Conservation (phyloP, 2,113 vertebrate species). For the Ahaetulla prasina region DNA sequence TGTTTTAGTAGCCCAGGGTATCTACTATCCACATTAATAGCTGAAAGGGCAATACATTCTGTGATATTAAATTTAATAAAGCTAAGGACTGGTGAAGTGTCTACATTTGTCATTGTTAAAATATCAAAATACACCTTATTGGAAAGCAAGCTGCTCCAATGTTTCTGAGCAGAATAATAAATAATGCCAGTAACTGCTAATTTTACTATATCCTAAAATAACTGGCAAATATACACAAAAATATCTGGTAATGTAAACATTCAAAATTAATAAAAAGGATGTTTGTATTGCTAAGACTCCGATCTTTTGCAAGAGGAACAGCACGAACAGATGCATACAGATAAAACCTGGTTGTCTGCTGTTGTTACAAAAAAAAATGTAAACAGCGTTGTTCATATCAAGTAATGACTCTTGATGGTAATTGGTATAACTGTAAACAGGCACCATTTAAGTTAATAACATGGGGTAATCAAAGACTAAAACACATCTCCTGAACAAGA, state of each 20-base stretch:
- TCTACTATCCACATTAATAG: not conserved
- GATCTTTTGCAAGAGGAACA: not conserved
- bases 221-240: not conserved
- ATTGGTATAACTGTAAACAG: not conserved
- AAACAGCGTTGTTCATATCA: not conserved
- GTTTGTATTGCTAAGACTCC: not conserved
- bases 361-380: not conserved
- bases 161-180: not conserved
- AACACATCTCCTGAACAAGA: not conserved
- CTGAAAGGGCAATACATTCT: not conserved
- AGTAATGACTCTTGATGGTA: not conserved
- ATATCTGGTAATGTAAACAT: not conserved
- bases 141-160: not conserved
- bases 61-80: not conserved
- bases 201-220: not conserved
- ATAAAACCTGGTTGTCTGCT: not conserved
- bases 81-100: not conserved
- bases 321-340: not conserved
- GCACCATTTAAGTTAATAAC: not conserved
- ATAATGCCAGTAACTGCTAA: not conserved
- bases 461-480: not conserved
- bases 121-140: not conserved
- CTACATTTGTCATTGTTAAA: not conserved
- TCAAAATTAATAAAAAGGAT: not conserved
- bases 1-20: not conserved